Evolutionary conservation across 2,797 vertebrate species (phyloP), one percentile per base, ranked within the genome.

Genomic region (Paratrypauchen microcephalus): DNA sequence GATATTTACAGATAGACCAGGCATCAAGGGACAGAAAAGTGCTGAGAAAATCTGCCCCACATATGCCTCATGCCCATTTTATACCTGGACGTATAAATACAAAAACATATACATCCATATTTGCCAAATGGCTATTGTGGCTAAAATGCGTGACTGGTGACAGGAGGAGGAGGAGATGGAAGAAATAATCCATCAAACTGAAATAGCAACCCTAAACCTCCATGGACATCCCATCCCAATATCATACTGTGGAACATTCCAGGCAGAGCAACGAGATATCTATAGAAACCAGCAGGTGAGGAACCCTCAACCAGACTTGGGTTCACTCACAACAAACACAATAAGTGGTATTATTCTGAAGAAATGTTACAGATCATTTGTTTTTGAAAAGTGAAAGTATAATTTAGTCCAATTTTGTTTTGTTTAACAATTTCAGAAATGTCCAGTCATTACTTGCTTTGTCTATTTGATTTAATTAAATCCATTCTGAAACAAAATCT

Each of bases 131-230:
- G 72, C 77, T 75, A 80, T 69, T 77, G 85, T 55, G 84, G 77
- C 83, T 77, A 82, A 86, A 86, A 88, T 82, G 91, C 89, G 86
- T 89, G 90, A 81, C 85, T 91, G 88, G 89, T 82, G 84, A 88
- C 88, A 87, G 80, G 78, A 82, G 76, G 71, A 73, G 21, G 21
- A 64, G 74, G 83, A 82, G 81, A 81, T 39, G 71, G 69, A 63
- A 82, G 88, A 90, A 93, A 92, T 90, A 91, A 94, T 94, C 91
- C 87, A 93, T 94, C 92, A 82, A 88, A 86, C 87, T 86, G 85
- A 92, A 92, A 92, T 87, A 87, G 90, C 82, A 85, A 85, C 72
- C 79, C 74, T 59, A 88, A 86, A 83, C 86, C 89, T 89, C 89
- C 67, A 77, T 66, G 88, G 89, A 88, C 84, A 80, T 76, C 79